Percentiles rank a stretch among this genome's conserved stretches.
phyloP scores from a whole-genome alignment of 2,113 vertebrate species.

The Panthera leo region DNA sequence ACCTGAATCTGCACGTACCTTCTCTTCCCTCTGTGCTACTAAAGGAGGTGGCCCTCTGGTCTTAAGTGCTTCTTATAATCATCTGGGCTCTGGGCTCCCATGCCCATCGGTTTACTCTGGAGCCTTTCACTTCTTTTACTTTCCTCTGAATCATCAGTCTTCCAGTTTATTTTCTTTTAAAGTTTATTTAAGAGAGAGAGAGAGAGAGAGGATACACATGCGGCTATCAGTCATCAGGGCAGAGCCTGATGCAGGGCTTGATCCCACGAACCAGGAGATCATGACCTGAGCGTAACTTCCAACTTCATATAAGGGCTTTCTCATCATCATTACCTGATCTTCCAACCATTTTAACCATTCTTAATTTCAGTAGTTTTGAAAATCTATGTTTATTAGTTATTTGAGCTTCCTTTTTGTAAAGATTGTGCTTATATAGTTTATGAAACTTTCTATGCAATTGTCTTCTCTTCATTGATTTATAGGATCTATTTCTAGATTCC shows the following conservation, averaged over 20 bases:
- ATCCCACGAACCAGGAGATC: no score
- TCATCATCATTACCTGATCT: neutral
- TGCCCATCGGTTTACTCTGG: neutral
- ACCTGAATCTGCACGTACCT: neutral
- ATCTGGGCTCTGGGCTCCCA: neutral
- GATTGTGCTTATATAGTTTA: neutral
- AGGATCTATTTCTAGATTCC: neutral
- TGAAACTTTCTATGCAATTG: neutral
- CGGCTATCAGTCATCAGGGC: no score
- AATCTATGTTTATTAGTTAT: neutral
- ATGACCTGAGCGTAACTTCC: no score
- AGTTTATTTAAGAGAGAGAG: no score
- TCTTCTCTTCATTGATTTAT: slow-evolving; percentile 9
- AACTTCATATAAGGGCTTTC: neutral
- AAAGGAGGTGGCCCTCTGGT: neutral
- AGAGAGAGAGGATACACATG: no score
- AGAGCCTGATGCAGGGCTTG: no score
- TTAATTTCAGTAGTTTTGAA: neutral
- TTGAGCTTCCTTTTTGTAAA: neutral
- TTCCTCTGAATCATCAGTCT: neutral
- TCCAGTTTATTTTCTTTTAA: neutral
- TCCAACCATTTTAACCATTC: neutral
- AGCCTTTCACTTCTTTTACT: neutral
- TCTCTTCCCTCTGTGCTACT: neutral
- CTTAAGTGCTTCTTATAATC: neutral